Evolutionary conservation across 2,113 vertebrate genomes (phyloP), one percentile per base, ranked within the genome.

Genomic region (Indri indri): DNA sequence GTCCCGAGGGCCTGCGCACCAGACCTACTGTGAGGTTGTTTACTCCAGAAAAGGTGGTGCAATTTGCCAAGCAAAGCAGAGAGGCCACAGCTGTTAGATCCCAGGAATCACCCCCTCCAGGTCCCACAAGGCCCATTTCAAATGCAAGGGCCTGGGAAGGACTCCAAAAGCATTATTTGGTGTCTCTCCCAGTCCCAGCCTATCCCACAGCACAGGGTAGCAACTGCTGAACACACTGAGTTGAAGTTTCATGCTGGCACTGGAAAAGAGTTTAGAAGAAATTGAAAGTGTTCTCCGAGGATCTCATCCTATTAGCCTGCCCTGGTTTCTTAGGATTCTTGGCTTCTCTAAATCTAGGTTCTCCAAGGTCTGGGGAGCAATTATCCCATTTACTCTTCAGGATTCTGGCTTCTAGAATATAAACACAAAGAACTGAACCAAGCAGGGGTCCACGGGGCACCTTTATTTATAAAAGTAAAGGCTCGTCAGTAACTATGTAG

Each of bases 31-130:
- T 18, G 57, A 65, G 84, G 30, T 40, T 85, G 61, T 95, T 95
- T 96, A 94, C 54, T 95, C 45, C 93, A 94, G 95, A 95, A 96
- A 91, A 97, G 79, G 85, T 20, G 8, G 42, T 40, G 23, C 40
- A 11, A 52, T 16, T 61, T 95, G 91, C 86, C 84, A 97, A 95
- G 90, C n/a, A 63, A 63, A 76, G 57, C 66, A 87, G 91, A 90
- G 59, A 94, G 68, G 83, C 96, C n/a, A 0, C 88, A 97, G 95
- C 95, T 97, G 94, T 68, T 80, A 59, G 54, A 54, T 52, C 80
- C 82, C 63, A 86, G 80, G 61, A 77, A 96, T 87, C 65, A 76
- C 40, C 93, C 95, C 82, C 84, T 92, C 88, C 32, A 57, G 50
- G 82, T 80, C 96, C 83, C 76, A 40, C 6, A 17, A 65, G 76